Percentiles rank a stretch among this genome's conserved stretches.
Evolutionary conservation across 2,797 vertebrate genomes (phyloP).

Genomic region (Heliangelus exortis): DNA sequence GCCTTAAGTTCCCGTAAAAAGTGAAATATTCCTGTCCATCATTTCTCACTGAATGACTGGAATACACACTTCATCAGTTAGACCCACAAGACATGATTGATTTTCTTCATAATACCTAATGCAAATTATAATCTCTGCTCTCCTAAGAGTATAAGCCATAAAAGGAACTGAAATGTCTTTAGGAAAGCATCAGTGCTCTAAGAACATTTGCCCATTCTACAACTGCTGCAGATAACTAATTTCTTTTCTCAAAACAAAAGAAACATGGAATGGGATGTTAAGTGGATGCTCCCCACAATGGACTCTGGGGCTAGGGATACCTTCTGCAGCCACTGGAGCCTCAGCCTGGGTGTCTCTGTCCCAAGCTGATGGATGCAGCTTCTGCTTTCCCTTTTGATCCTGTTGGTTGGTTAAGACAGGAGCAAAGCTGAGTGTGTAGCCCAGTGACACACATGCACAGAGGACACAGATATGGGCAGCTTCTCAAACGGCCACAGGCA

Average conservation of each 20-base stretch:
- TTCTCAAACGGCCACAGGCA: not conserved
- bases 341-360: not conserved
- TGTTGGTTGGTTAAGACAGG: not conserved
- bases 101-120: not conserved
- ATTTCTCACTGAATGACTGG: not conserved
- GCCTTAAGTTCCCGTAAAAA: not conserved
- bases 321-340: not conserved
- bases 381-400: not conserved
- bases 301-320: too few species aligned
- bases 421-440: not conserved
- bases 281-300: not conserved
- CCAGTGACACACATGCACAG: not conserved
- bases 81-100: not conserved
- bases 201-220: not conserved
- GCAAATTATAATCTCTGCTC: not conserved
- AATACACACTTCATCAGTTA: not conserved
- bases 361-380: accelerated
- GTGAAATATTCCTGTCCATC: not conserved
- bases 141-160: not conserved
- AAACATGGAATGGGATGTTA: not conserved
- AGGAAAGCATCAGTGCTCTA: not conserved
- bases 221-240: not conserved
- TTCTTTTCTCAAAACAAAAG: not conserved
- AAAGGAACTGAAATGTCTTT: not conserved
- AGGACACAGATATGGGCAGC: not conserved